Evolutionary conservation across 2,797 vertebrate species (phyloP), one percentile per base, ranked within the genome.

Genomic region (Melanotaenia nigrans): DNA sequence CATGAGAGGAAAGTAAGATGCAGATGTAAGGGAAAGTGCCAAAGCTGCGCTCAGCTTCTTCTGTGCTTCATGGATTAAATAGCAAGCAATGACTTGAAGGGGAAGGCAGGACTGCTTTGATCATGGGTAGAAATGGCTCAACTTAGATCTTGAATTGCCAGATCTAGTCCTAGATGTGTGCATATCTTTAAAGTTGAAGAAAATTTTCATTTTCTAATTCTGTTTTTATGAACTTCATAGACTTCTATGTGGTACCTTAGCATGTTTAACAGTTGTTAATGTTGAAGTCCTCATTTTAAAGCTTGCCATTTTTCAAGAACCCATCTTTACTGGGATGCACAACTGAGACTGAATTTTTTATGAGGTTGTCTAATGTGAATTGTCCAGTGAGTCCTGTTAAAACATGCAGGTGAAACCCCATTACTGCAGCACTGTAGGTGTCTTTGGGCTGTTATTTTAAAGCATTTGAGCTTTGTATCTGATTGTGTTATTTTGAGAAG

Each of bases 291-390:
- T 5, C 35, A n/a, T 40, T 40, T 32, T 4, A 20, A 40, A 64
- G 30, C 51, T 68, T 36, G 63, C 57, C 45, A 45, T 51, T 51
- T 25, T 30, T 42, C 5, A 63, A 12, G 57, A 61, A 57, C 33
- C 64, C 24, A 33, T 40, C 61, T 69, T 80, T 42, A 55, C 40
- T 68, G 49, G 18, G 62, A 75, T 63, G 54, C 64, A 62, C 4
- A 1, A 77, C 63, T 71, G 60, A 30, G 53, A 30, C 67, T 79
- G 36, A 78, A 84, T 82, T 55, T 85, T 87, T 81, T 14, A 85
- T 68, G 77, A 87, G 63, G 58, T 54, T 73, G 57, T 82, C 84
- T 80, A 79, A 84, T 85, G 72, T 68, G 69, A 59, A 71, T 75
- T 0, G 3, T 35, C 73, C 67, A 14, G 14, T 69, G 66, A 51